Evolutionary conservation across 92 coral and sea anemone species (phyloP).

Genomic region (Zoanthus sociatus): DNA sequence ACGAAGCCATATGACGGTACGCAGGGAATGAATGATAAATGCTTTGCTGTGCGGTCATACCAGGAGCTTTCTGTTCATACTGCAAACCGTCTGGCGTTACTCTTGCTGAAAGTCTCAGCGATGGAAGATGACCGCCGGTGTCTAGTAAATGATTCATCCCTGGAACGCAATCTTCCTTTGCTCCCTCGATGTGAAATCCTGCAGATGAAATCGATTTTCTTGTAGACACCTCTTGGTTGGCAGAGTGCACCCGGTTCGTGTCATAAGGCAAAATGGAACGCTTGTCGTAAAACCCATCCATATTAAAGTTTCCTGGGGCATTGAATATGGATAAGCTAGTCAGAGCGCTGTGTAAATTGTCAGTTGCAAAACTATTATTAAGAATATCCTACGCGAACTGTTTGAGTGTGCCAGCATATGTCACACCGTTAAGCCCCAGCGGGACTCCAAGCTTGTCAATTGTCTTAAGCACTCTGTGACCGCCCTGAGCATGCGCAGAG

Average conservation of each 20-base stretch:
- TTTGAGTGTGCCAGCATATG: conserved; percentile 94
- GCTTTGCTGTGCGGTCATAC: conserved; percentile 90
- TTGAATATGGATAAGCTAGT: conserved; percentile 89
- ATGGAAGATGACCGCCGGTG: conserved; percentile 86
- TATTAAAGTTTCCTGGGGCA: conserved; percentile 72
- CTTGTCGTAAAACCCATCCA: conserved; percentile 84
- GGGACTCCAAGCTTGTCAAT: conserved; percentile 78
- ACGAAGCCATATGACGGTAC: conserved; percentile 87
- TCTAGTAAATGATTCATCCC: conserved; percentile 91
- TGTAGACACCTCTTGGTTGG: conserved; percentile 70
- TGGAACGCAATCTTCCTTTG: conserved; percentile 71
- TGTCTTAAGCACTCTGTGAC: conserved; percentile 76
- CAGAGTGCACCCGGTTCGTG: conserved; percentile 72
- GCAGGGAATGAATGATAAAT: conserved; percentile 97
- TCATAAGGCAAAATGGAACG: conserved; percentile 81
- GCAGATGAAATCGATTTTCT: conserved; percentile 67
- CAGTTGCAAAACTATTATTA: conserved; percentile 83
- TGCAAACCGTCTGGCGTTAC: conserved; percentile 81
- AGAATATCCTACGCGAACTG: conserved; percentile 84
- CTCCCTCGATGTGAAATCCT: conserved; percentile 70
- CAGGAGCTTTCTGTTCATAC: conserved; percentile 89
- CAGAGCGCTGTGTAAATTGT: conserved; percentile 80
- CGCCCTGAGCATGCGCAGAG: conserved; percentile 80
- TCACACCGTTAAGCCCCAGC: conserved; percentile 96
- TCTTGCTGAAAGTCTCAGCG: conserved; percentile 85